Conservation (phyloP, 1,140 invertebrate genomes). For the Bathynomus jamesi region DNA sequence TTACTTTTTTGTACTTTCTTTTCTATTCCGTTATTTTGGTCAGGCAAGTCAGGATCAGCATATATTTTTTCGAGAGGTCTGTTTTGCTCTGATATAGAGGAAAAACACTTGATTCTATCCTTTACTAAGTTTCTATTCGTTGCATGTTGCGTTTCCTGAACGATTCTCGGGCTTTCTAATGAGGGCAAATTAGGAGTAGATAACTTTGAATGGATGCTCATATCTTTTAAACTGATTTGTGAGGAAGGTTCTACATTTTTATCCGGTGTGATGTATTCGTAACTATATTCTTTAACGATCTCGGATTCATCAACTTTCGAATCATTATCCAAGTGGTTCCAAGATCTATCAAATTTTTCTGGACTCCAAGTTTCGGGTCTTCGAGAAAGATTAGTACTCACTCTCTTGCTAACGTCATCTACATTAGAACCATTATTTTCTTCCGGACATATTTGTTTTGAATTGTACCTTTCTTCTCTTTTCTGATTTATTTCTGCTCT, state of each 20-base stretch:
- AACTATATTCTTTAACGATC: slow-evolving; percentile 30
- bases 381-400: neutral
- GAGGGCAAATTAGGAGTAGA: slow-evolving; percentile 15
- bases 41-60: neutral
- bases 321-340: slow-evolving; percentile 9
- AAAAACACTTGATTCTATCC: slow-evolving; percentile 49
- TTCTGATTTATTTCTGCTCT: slow-evolving; percentile 34
- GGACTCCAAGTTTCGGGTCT: slow-evolving; percentile 37
- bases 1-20: neutral
- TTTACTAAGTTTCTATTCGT: slow-evolving; percentile 49
- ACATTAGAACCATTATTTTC: slow-evolving; percentile 8
- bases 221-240: slow-evolving; percentile 18
- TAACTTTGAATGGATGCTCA: slow-evolving; percentile 17
- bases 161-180: slow-evolving; percentile 33
- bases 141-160: slow-evolving; percentile 38
- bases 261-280: slow-evolving; percentile 34
- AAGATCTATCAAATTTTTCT: slow-evolving; percentile 31
- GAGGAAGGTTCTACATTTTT: slow-evolving; percentile 8
- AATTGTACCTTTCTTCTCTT: too few relatives aligned
- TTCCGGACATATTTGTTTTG: too few relatives aligned
- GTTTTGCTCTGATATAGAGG: neutral
- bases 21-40: neutral
- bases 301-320: slow-evolving; percentile 25
- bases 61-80: neutral
- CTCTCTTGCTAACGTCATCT: neutral